Conservation (phyloP, 2,113 vertebrate genomes). For the Brachionichthys hirsutus region DNA sequence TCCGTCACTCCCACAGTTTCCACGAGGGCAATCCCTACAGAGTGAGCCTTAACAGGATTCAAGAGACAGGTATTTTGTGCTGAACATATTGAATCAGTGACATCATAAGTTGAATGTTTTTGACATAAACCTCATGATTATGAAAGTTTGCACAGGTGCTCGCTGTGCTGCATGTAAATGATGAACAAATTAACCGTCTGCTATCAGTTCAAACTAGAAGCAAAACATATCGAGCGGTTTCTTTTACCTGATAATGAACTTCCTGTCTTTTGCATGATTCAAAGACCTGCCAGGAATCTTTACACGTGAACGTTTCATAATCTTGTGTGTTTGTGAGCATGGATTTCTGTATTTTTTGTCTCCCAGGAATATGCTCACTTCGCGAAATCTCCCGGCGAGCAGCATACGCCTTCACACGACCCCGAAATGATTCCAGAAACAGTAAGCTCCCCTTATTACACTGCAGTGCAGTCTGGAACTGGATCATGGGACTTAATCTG, state of each 20-base stretch:
- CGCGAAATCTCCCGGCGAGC: constrained; percentile 69
- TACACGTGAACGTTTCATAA: too few species aligned
- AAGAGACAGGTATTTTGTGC: constrained; percentile 62
- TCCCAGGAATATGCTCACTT: constrained; percentile 64
- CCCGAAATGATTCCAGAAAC: constrained; percentile 47
- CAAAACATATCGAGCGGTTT: too few species aligned
- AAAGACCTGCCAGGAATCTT: too few species aligned
- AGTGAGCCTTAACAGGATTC: constrained; percentile 60
- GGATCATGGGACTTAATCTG: constrained; percentile 53
- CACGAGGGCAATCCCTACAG: constrained; percentile 55
- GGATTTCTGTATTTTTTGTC: constrained; percentile 8
- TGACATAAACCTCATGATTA: too few species aligned
- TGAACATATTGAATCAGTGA: neutral
- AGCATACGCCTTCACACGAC: constrained; percentile 56
- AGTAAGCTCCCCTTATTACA: constrained; percentile 46
- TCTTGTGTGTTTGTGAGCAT: constrained; percentile 5
- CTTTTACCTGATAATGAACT: too few species aligned
- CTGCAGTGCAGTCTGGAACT: constrained; percentile 54
- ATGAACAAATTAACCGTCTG: too few species aligned
- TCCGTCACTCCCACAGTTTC: constrained; percentile 70
- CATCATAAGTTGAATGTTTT: neutral
- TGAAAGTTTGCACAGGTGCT: too few species aligned
- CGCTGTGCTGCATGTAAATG: too few species aligned
- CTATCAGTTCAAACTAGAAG: neutral
- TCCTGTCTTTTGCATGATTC: too few species aligned